Evolutionary conservation across 1,140 invertebrate genomes (phyloP).

Genomic region (Macrobrachium nipponense): DNA sequence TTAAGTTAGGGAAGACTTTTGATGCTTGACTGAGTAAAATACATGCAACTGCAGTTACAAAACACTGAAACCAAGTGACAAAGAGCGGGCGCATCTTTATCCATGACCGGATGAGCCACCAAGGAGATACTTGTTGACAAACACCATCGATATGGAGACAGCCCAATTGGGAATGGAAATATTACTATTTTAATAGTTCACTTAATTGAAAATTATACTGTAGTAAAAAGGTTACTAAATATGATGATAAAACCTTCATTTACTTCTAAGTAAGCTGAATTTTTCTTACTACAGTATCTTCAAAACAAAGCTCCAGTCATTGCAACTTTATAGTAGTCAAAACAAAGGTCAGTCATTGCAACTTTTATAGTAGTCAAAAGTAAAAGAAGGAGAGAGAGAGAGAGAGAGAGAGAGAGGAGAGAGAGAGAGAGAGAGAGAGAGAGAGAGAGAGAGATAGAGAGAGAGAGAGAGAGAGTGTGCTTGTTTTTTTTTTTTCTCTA

Average conservation of each 20-base stretch:
- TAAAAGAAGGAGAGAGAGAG: no score
- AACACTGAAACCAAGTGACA: slow-evolving; percentile 97
- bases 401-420: no score
- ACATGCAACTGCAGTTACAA: slow-evolving; percentile 89
- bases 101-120: slow-evolving; percentile 79
- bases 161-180: slow-evolving; percentile 77
- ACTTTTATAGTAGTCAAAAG: no score
- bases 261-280: no score
- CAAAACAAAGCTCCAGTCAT: no score
- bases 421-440: no score
- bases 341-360: no score
- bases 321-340: no score
- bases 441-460: no score
- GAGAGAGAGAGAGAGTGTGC: no score
- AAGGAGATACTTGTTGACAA: slow-evolving; percentile 89
- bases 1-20: slow-evolving; percentile 74
- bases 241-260: background rate
- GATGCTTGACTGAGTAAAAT: slow-evolving; percentile 75
- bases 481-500: no score
- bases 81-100: slow-evolving; percentile 90
- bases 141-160: slow-evolving; percentile 93
- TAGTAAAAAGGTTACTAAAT: background rate
- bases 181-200: background rate
- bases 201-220: background rate
- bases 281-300: no score